phyloP scores from a whole-genome alignment of 37 sponge, comb jelly and placozoan species.

The Spongilla lacustris region DNA sequence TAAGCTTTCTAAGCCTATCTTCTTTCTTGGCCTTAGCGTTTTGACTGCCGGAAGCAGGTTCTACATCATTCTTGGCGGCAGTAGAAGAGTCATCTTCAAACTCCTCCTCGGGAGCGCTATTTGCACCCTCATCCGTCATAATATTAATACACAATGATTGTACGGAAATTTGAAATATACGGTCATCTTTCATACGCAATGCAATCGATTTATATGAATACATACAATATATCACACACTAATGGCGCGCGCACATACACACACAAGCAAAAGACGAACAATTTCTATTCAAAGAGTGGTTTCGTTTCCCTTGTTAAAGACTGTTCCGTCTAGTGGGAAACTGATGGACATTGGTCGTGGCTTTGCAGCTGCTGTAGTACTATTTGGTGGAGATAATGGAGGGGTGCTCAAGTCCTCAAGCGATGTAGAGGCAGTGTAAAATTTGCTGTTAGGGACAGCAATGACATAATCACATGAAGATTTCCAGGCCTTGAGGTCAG shows the following conservation, averaged over 20 bases:
- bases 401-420: neutral
- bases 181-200: neutral
- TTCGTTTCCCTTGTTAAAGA: neutral
- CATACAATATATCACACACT: neutral
- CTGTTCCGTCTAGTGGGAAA: neutral
- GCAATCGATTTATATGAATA: neutral
- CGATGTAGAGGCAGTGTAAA: constrained; percentile 36
- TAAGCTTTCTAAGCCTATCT: constrained; percentile 76
- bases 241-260: neutral
- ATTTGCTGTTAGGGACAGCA: constrained; percentile 55
- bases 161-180: neutral
- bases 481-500: constrained; percentile 69
- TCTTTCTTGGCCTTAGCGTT: constrained; percentile 23
- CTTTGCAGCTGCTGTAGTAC: neutral
- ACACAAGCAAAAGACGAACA: neutral
- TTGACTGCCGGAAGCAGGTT: neutral
- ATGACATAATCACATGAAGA: constrained; percentile 70
- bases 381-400: neutral
- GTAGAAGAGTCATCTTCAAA: neutral
- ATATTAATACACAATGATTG: neutral
- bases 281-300: neutral
- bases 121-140: neutral
- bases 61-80: neutral
- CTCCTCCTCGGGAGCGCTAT: neutral
- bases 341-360: neutral